Evolutionary conservation across 1,140 invertebrate genomes (phyloP), one percentile per base, ranked within the genome.

Genomic region (Hesperophylax magnus): DNA sequence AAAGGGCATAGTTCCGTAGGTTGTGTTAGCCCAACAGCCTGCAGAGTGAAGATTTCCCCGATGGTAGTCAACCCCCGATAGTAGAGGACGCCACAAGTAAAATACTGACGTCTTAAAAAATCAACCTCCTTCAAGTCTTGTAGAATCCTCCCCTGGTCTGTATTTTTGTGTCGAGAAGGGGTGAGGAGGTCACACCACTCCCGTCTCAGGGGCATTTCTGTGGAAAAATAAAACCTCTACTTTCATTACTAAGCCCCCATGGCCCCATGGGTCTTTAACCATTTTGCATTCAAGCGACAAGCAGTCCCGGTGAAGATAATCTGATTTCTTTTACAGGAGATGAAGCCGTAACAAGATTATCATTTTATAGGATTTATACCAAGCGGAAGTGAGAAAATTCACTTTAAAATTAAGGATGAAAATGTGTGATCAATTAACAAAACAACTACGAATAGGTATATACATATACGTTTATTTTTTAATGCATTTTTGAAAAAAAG

Each of bases 281-380:
- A 67, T 67, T 67, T 67, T 67, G 63, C 63, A 67, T 67, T 31
- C 63, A 31, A 67, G 63, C 63, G 63, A 67, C 63, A 67, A 67
- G 39, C 39, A 47, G 63, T 34, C 63, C 63, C 7, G 31, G 27
- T 67, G 63, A 67, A 67, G 63, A 34, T 67, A 67, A 67, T 67
- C 63, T 67, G 63, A 67, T 67, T 67, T 61, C 58, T 24, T 61
- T 61, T 61, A 61, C 58, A 24, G 58, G 24, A 61, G 39, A 11
- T 24, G 24, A 61, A 61, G 58, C 39, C 39, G 58, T 22, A 61
- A 61, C 24, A 14, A 61, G 58, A 61, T 61, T 61, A 61, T 61
- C 39, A 61, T 24, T 61, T 61, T 61, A 61, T 61, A 20, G 58
- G 39, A 47, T 47, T 47, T 47, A 47, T 18, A 61, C 18, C 58